These are phyloP conservation scores for Blastobasis lacticolella DNA, from an alignment of 2,888 invertebrate genomes.

Conservation along the genomic window DNA sequence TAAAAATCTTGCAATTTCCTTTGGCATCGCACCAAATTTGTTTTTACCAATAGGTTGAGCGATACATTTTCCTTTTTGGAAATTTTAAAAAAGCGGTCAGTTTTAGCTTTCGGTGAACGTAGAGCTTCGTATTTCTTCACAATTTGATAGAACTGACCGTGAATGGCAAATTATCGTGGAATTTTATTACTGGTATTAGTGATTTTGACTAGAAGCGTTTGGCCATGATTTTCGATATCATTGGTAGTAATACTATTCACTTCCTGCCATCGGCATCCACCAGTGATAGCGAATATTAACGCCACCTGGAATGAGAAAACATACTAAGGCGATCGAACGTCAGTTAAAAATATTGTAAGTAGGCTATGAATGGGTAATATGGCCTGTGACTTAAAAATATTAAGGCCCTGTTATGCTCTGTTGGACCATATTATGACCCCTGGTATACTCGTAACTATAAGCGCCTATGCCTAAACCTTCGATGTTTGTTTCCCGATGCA, in stretches of 20 bases:
- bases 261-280: conserved; percentile 9
- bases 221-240: conserved; percentile 11
- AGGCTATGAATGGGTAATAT: too few relatives aligned
- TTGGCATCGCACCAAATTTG: conserved; percentile 15
- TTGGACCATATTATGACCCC: too few relatives aligned
- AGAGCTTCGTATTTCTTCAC: conserved; percentile 12
- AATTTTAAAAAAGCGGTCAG: conserved; percentile 13
- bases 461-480: too few relatives aligned
- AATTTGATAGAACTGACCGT: conserved; percentile 4
- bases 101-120: conserved; percentile 10
- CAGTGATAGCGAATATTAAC: conserved; percentile 14
- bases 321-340: too few relatives aligned
- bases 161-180: conserved; percentile 9
- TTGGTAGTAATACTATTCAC: conserved; percentile 6
- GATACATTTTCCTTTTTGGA: conserved; percentile 14
- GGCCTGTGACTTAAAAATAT: too few relatives aligned
- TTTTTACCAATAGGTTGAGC: conserved; percentile 12
- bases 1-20: conserved; percentile 14
- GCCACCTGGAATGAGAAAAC: conserved; percentile 8
- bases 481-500: too few relatives aligned
- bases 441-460: too few relatives aligned
- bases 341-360: too few relatives aligned
- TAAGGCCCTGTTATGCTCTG: too few relatives aligned
- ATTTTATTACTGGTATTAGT: conserved; percentile 13
- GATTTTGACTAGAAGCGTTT: conserved; percentile 7